phyloP scores from a whole-genome alignment of 37 sponge, comb jelly and placozoan species.

The Tethya wilhelma region DNA sequence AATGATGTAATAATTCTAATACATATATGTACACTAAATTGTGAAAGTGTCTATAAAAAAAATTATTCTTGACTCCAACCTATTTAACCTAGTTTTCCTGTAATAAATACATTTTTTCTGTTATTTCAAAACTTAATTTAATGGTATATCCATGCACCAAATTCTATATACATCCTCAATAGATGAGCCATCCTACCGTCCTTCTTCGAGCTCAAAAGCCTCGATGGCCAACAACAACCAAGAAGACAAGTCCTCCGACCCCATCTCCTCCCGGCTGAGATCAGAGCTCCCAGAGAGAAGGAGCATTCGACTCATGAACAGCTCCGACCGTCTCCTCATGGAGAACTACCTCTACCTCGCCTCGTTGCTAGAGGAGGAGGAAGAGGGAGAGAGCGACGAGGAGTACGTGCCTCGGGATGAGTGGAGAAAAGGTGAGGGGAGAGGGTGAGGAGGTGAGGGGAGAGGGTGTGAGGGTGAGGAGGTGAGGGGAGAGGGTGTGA shows the following conservation, averaged over 20 bases:
- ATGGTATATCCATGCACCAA: neutral
- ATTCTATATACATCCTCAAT: neutral
- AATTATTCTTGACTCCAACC: neutral
- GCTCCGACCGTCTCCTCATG: neutral
- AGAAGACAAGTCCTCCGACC: too few relatives aligned
- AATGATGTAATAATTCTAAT: neutral
- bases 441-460: too few relatives aligned
- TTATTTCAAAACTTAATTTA: neutral
- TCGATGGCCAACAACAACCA: too few relatives aligned
- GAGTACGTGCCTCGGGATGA: slow-evolving; percentile 12
- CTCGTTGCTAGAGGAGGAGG: neutral
- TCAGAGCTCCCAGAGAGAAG: slow-evolving; percentile 56
- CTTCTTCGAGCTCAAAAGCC: too few relatives aligned
- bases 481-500: neutral
- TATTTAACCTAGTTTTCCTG: neutral
- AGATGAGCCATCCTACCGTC: too few relatives aligned
- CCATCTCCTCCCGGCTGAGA: slow-evolving; percentile 35
- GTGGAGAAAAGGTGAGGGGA: slow-evolving; percentile 22
- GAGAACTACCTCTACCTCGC: neutral
- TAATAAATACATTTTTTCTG: neutral
- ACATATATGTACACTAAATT: too few relatives aligned
- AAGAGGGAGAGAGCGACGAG: slow-evolving; percentile 22
- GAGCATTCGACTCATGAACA: slow-evolving; percentile 50
- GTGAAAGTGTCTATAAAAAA: too few relatives aligned
- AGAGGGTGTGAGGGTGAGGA: too few relatives aligned